Evolutionary conservation across 2,888 invertebrate species (phyloP).

Genomic region (Eumerus sabulonum): DNA sequence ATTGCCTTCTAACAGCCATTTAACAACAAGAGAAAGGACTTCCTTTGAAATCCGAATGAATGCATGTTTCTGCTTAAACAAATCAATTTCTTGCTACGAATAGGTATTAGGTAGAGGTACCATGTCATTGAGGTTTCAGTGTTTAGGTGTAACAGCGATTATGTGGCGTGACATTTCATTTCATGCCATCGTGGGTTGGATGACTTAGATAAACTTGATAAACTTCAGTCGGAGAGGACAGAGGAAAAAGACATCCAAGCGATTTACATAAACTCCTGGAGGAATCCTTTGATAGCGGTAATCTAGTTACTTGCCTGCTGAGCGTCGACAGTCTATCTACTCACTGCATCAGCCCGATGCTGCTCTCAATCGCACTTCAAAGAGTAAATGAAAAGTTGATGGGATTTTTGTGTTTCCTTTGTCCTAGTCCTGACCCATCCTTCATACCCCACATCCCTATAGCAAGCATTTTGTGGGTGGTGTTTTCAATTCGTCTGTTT

Average conservation of each 20-base stretch:
- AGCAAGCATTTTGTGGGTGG: constrained; percentile 22
- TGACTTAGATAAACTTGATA: too few species aligned
- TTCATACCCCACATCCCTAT: constrained; percentile 1
- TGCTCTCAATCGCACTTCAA: constrained; percentile 27
- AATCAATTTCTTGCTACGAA: constrained; percentile 58
- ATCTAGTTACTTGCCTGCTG: constrained; percentile 50
- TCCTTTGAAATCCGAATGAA: constrained; percentile 57
- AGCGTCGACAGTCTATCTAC: constrained; percentile 2
- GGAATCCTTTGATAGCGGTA: constrained; percentile 55
- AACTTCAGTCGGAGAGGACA: too few species aligned
- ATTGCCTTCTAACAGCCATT: constrained; percentile 64
- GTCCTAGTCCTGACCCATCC: constrained; percentile 13
- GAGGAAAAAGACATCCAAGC: neutral
- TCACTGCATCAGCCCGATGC: neutral
- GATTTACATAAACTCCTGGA: constrained; percentile 3
- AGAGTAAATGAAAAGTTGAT: constrained; percentile 65
- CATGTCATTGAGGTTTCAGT: constrained; percentile 33
- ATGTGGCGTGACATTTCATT: constrained; percentile 63
- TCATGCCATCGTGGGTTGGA: constrained; percentile 12
- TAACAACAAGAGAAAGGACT: constrained; percentile 53
- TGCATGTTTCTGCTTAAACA: constrained; percentile 50
- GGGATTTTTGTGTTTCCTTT: constrained; percentile 43
- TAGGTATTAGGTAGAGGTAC: constrained; percentile 12
- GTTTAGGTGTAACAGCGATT: constrained; percentile 47
- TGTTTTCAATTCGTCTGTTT: constrained; percentile 2